Conservation (phyloP, 2,888 invertebrate species). For the Apamea monoglypha region DNA sequence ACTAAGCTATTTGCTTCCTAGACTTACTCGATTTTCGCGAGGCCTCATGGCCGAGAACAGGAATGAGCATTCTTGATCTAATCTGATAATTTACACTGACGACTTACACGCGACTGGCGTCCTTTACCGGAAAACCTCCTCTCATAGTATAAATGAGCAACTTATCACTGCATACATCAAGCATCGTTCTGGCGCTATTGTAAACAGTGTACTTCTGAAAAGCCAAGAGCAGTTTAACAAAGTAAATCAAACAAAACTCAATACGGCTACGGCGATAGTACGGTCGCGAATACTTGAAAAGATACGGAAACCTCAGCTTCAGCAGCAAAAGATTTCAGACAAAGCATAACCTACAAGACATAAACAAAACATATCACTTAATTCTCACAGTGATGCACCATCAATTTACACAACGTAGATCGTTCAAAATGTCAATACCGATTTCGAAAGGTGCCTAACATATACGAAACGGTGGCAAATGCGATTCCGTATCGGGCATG, state of each 20-base stretch:
- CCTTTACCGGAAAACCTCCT: background rate
- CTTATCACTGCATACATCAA: slow-evolving; percentile 13
- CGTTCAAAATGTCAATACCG: slow-evolving; percentile 43
- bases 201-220: background rate
- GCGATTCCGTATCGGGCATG: slow-evolving; percentile 67
- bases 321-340: background rate
- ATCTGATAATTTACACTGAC: slow-evolving; percentile 3
- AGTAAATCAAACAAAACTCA: background rate
- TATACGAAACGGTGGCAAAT: slow-evolving; percentile 66
- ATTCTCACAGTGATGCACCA: slow-evolving; percentile 25
- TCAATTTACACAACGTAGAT: slow-evolving; percentile 22
- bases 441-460: slow-evolving; percentile 61
- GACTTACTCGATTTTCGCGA: background rate
- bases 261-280: background rate
- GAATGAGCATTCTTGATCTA: background rate
- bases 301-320: background rate
- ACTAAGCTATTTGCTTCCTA: slow-evolving; percentile 22
- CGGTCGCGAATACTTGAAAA: background rate
- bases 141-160: background rate
- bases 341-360: background rate
- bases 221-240: background rate
- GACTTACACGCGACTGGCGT: background rate
- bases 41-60: background rate
- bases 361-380: slow-evolving; percentile 1
- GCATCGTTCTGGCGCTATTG: background rate